A percentile compares a stretch with the other conserved stretches of the same genome.
These are phyloP conservation scores for Carassius carassius DNA, from an alignment of 2,113 vertebrate species.

Conservation along the genomic window DNA sequence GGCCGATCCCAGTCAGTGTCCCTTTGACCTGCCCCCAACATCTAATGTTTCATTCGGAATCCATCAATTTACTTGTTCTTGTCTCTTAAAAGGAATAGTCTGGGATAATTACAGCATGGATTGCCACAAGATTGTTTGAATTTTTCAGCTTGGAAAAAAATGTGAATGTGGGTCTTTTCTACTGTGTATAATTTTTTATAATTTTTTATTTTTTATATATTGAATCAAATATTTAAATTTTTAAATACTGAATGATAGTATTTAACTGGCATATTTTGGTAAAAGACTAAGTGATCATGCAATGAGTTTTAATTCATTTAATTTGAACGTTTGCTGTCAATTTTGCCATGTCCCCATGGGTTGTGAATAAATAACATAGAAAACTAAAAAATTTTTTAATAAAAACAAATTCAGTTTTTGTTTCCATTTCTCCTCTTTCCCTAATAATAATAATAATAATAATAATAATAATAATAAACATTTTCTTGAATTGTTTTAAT, in stretches of 20 bases:
- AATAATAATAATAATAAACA: no score
- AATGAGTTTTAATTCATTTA: neutral
- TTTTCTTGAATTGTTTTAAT: no score
- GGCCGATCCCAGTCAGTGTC: conserved; percentile 30
- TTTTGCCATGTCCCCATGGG: no score
- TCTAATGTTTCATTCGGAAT: neutral
- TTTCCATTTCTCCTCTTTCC: no score
- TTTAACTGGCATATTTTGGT: neutral
- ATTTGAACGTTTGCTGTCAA: neutral
- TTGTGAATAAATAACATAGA: no score
- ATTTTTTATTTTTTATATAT: no score
- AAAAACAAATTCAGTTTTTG: no score
- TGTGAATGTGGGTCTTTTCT: neutral
- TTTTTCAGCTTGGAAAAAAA: neutral
- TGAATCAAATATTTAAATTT: no score
- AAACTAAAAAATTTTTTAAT: no score
- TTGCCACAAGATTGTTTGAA: neutral
- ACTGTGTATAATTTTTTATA: neutral
- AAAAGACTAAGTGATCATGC: neutral
- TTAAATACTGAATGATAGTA: no score
- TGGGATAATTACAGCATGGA: neutral
- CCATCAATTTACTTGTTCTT: conserved; percentile 1
- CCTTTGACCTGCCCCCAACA: conserved; percentile 25
- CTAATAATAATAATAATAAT: no score
- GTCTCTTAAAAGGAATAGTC: neutral